Conservation (phyloP, 2,888 invertebrate species). For the Ephialtes manifestator region DNA sequence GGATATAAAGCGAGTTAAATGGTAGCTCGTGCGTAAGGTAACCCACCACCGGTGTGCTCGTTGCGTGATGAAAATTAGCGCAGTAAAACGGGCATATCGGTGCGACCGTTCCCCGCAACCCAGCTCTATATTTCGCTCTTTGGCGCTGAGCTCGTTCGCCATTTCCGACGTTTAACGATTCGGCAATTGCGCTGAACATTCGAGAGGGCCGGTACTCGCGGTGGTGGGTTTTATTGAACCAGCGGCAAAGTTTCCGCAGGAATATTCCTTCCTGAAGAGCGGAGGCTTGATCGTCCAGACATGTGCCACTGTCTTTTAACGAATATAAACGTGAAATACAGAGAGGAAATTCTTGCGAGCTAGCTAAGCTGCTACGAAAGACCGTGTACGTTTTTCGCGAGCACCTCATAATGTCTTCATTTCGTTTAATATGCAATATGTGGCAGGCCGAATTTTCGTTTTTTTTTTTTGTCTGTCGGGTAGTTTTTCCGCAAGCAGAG, state of each 20-base stretch:
- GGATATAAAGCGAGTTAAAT: slow-evolving; percentile 8
- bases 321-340: slow-evolving; percentile 17
- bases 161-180: slow-evolving; percentile 49
- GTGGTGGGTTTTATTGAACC: slow-evolving; percentile 16
- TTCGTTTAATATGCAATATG: slow-evolving; percentile 62
- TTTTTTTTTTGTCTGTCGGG: slow-evolving; percentile 25
- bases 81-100: slow-evolving; percentile 21
- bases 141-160: slow-evolving; percentile 6
- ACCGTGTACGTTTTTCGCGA: slow-evolving; percentile 4
- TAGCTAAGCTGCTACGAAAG: neutral
- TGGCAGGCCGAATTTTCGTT: slow-evolving; percentile 31
- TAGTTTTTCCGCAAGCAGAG: slow-evolving; percentile 52
- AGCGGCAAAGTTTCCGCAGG: neutral
- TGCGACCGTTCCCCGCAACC: neutral
- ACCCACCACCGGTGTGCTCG: neutral
- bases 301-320: slow-evolving; percentile 3
- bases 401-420: slow-evolving; percentile 37
- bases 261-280: neutral
- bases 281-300: slow-evolving; percentile 13
- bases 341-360: neutral
- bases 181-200: slow-evolving; percentile 32
- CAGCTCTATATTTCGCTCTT: neutral
- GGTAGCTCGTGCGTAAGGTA: neutral
- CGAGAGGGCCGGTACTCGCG: neutral
- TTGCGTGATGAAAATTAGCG: slow-evolving; percentile 38